Base-by-base conservation (phyloP, 2,797 vertebrate genomes). In the Spinus olivaceus region DNA sequence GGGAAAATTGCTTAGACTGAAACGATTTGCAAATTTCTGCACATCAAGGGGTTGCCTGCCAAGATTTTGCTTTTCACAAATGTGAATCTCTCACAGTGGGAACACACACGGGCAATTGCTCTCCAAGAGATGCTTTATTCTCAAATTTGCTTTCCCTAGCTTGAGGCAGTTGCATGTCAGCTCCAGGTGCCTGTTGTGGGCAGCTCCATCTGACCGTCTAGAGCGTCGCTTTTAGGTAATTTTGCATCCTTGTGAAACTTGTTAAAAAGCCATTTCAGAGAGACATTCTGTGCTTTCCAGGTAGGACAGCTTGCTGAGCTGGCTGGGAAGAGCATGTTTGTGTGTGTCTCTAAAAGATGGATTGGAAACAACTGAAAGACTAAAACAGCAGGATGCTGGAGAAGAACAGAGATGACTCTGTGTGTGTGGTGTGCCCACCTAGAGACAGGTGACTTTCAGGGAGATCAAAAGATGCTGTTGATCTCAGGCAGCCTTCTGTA, bases 1-100 rank as follows among this genome's bases (percentile, higher is more conserved):
- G 79, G 54, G 59, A 53, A 94, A 89, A 95, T 85, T 81, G 56
- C 87, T 91, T 60, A 33, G 49, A 67, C 49, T 71, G 49, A 89
- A 93, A 89, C 53, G 39, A 74, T 77, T 95, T 93, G 64, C 78
- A 94, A 61, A 85, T 94, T 92, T 95, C 90, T 89, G 49, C 65
- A 71, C 81, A 91, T 81, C 46, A 74, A 82, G 83, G 42, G 30
- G 37, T 90, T 10, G 19, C 49, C 72, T 94, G 83, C 78, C 67
- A 90, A 85, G 88, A 71, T 92, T 67, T 57, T 61, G 57, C 81
- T 85, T 87, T 92, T 91, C 78, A 41, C 71, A 89, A 80, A 89
- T 15, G 71, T 80, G 84, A 57, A 76, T 84, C 41, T 86, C 78
- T 33, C 84, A 20, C 81, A 74, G 74, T 64, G 46, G 81, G 93